A percentile compares a stretch with the other conserved stretches of the same genome.
These are phyloP conservation scores for Sepiola atlantica DNA, from an alignment of 2,888 invertebrate genomes.

Conservation along the genomic window DNA sequence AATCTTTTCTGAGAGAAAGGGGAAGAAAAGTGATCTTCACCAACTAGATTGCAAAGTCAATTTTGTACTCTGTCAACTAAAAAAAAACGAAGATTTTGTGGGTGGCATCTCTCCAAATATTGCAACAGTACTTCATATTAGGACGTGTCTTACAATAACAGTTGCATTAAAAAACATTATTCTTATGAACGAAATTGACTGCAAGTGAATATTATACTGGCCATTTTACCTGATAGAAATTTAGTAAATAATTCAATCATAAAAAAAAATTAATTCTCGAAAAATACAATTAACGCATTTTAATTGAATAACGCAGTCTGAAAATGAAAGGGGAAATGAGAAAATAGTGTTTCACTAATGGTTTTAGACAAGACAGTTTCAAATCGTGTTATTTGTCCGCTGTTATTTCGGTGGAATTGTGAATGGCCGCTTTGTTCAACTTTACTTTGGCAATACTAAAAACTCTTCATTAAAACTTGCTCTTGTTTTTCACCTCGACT, in stretches of 20 bases:
- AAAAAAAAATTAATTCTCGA: neutral
- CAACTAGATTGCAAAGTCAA: no score
- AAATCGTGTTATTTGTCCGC: neutral
- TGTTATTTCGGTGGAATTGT: neutral
- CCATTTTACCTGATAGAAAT: no score
- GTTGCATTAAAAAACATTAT: no score
- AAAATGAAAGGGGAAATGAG: neutral
- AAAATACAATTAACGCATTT: neutral
- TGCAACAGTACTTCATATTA: no score
- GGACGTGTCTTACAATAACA: no score
- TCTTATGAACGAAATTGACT: no score
- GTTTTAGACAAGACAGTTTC: neutral
- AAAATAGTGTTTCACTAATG: slow-evolving; percentile 9
- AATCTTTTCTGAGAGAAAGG: no score
- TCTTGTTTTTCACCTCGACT: neutral
- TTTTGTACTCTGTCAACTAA: no score
- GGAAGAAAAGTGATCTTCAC: no score
- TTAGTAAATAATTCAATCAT: neutral
- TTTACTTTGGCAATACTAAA: slow-evolving; percentile 8
- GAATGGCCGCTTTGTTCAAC: neutral
- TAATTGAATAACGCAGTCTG: neutral
- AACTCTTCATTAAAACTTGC: neutral
- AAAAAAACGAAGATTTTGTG: no score
- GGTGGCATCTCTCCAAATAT: no score
- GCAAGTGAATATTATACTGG: no score